A percentile compares a stretch with the other conserved stretches of the same genome.
Conservation (phyloP, 2,797 vertebrate species). For the Pogoniulus pusillus region DNA sequence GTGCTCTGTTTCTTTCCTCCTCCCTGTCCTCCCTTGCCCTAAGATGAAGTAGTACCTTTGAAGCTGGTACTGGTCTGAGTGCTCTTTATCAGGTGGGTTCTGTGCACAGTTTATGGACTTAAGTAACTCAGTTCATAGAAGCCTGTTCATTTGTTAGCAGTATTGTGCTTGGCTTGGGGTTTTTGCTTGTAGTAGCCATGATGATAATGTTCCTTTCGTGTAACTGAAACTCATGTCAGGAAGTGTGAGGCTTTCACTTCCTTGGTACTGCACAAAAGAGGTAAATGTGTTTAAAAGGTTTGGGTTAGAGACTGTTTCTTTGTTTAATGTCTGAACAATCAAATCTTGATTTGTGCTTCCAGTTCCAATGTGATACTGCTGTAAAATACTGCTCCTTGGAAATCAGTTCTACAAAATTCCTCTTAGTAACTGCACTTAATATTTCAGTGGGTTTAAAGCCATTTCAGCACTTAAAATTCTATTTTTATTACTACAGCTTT, state of each 20-base stretch:
- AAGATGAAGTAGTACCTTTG: not conserved
- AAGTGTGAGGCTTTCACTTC: not conserved
- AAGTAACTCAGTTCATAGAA: not conserved
- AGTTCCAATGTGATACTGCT: not conserved
- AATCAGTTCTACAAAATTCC: not conserved
- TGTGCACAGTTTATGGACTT: not conserved
- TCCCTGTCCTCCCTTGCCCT: not conserved
- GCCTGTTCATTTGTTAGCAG: not conserved
- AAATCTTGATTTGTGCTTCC: not conserved
- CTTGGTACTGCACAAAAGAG: not conserved
- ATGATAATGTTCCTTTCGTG: not conserved
- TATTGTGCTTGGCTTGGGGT: rapidly evolving
- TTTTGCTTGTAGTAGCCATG: not conserved
- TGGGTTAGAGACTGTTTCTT: not conserved
- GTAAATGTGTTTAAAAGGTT: not conserved
- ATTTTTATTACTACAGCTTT: not conserved
- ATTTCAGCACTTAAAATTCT: not conserved
- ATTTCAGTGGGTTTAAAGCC: not conserved
- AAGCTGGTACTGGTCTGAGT: not conserved
- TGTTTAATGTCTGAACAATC: not conserved
- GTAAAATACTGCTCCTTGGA: not conserved
- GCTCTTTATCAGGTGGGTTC: not conserved
- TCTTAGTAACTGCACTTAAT: not conserved
- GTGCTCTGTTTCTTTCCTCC: not conserved
- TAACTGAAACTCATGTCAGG: not conserved